Evolutionary conservation across 2,888 invertebrate genomes (phyloP).

Genomic region (Stenoptilia bipunctidactyla): DNA sequence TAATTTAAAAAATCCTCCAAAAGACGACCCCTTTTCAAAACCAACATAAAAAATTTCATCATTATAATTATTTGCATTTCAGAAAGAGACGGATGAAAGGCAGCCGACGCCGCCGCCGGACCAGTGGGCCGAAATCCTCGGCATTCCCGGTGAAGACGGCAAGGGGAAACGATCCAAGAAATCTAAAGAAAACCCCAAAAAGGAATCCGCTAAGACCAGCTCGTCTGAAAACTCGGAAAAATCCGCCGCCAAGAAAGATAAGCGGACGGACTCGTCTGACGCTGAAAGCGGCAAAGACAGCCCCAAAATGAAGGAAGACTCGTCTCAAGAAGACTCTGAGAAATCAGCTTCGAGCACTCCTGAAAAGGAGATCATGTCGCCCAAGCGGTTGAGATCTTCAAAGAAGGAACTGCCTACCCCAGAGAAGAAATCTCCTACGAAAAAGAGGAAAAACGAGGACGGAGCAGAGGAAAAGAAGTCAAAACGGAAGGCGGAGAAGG

Average conservation of each 20-base stretch:
- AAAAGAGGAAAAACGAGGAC: slow-evolving; percentile 40
- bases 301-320: slow-evolving; percentile 16
- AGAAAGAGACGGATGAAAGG: slow-evolving; percentile 28
- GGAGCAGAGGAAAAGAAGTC: slow-evolving; percentile 31
- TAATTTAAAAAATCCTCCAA: too few relatives aligned
- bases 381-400: slow-evolving; percentile 45
- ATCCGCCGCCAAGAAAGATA: not conserved
- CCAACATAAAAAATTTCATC: too few relatives aligned
- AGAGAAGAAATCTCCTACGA: slow-evolving; percentile 35
- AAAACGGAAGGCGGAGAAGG: slow-evolving; percentile 23
- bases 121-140: slow-evolving; percentile 62
- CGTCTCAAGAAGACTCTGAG: slow-evolving; percentile 17
- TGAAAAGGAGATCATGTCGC: slow-evolving; percentile 33
- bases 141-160: slow-evolving; percentile 45
- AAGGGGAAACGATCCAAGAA: not conserved
- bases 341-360: slow-evolving; percentile 24
- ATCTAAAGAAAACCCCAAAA: not conserved
- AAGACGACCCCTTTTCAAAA: too few relatives aligned
- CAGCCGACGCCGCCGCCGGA: slow-evolving; percentile 61
- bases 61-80: too few relatives aligned
- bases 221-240: not conserved
- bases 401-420: slow-evolving; percentile 35
- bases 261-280: slow-evolving; percentile 2
- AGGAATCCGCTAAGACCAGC: not conserved
- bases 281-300: slow-evolving; percentile 16